A percentile compares a stretch with the other conserved stretches of the same genome.
These are phyloP conservation scores for Ranitomeya imitator DNA, from an alignment of 2,113 vertebrate species.

Conservation along the genomic window DNA sequence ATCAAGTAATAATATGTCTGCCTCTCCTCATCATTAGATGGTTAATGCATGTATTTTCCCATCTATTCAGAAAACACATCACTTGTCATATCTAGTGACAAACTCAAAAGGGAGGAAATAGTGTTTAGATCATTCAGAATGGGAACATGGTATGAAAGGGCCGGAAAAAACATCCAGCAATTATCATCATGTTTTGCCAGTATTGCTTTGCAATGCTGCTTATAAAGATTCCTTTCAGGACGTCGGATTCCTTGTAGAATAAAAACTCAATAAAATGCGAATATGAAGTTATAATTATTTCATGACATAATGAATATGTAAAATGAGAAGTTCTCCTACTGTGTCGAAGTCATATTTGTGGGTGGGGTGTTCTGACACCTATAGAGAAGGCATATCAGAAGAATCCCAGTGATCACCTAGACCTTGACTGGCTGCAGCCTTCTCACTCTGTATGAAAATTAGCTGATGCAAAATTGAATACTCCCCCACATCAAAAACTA, in stretches of 20 bases:
- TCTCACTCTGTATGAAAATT: no score
- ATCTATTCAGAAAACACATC: slow-evolving; percentile 15
- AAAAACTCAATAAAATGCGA: neutral
- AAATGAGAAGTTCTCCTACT: no score
- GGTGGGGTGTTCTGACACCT: no score
- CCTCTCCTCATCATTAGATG: slow-evolving; percentile 3
- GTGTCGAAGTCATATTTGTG: no score
- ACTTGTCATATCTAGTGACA: slow-evolving; percentile 27
- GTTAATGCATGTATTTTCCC: neutral
- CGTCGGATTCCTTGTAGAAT: neutral
- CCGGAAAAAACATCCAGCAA: neutral
- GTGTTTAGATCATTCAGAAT: slow-evolving; percentile 16
- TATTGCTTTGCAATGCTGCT: neutral
- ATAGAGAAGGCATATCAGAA: no score
- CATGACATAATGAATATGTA: no score
- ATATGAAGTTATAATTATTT: neutral
- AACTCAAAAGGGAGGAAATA: neutral
- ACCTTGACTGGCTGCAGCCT: no score
- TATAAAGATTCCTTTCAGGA: neutral
- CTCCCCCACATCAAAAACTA: no score
- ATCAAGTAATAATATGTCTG: slow-evolving; percentile 40
- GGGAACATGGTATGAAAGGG: neutral
- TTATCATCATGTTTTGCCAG: neutral
- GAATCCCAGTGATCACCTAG: no score
- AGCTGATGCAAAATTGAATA: no score